Evolutionary conservation across 2,113 vertebrate species (phyloP).

Genomic region (Mobula birostris): DNA sequence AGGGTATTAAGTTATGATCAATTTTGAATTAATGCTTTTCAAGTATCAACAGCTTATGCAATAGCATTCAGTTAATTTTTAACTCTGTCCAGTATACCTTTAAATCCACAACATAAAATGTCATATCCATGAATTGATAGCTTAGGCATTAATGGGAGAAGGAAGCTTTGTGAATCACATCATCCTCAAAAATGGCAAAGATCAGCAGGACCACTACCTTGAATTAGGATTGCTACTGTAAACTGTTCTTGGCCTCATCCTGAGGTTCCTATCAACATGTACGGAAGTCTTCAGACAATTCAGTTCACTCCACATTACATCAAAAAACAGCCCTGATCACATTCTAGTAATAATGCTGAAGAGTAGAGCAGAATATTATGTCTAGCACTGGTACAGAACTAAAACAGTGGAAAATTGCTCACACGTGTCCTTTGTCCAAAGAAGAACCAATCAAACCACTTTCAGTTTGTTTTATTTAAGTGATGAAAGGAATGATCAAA

Average conservation of each 20-base stretch:
- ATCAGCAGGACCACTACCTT: not conserved
- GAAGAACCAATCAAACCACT: not conserved
- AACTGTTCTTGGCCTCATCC: not conserved
- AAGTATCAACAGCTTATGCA: not conserved
- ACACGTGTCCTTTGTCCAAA: not conserved
- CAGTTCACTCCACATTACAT: not conserved
- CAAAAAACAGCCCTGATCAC: not conserved
- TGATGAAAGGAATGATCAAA: not conserved
- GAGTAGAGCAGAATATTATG: not conserved
- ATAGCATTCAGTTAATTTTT: not conserved
- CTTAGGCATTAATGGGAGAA: not conserved
- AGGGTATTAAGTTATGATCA: not conserved
- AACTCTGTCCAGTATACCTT: not conserved
- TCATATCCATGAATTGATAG: not conserved
- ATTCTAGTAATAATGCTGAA: not conserved
- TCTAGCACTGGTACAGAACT: not conserved
- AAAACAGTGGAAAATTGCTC: not conserved
- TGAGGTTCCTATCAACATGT: not conserved
- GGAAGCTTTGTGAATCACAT: not conserved
- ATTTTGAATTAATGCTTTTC: not conserved
- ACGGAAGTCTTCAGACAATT: not conserved
- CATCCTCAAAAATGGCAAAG: not conserved
- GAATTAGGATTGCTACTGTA: not conserved
- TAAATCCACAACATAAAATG: not conserved
- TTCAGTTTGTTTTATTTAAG: not conserved